Conservation (phyloP, 2,888 invertebrate genomes). For the Gandaritis pyraliata region DNA sequence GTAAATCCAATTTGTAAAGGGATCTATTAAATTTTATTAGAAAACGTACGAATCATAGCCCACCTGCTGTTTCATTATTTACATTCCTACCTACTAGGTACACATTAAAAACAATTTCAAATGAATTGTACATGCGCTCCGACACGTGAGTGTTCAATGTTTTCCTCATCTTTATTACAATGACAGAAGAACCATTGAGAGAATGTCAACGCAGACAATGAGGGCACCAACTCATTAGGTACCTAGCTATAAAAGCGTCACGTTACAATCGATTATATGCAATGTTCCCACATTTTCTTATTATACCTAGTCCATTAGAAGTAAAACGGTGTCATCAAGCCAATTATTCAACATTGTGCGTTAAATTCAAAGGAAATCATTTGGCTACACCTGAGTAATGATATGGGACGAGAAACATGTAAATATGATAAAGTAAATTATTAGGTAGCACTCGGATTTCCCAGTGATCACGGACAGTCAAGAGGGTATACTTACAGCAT, state of each 20-base stretch:
- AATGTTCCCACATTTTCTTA: constrained; percentile 53
- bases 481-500: no score
- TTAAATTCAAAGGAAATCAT: constrained; percentile 30
- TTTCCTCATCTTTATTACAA: constrained; percentile 37
- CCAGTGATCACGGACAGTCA: no score
- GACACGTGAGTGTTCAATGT: constrained; percentile 46
- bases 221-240: constrained; percentile 43
- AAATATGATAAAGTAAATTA: background rate
- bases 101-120: constrained; percentile 33
- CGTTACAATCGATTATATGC: constrained; percentile 47
- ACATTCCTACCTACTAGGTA: constrained; percentile 23
- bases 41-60: constrained; percentile 15
- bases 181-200: constrained; percentile 36
- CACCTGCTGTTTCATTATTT: constrained; percentile 22
- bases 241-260: constrained; percentile 36
- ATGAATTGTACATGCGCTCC: constrained; percentile 41
- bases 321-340: constrained; percentile 47
- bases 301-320: constrained; percentile 46
- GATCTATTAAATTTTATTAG: background rate
- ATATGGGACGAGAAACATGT: background rate
- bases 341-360: constrained; percentile 30
- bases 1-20: no score
- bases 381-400: background rate
- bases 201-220: constrained; percentile 46
- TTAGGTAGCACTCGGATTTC: no score